Conservation (phyloP, 1,140 invertebrate genomes). For the Macrotrachela quadricornifera region DNA sequence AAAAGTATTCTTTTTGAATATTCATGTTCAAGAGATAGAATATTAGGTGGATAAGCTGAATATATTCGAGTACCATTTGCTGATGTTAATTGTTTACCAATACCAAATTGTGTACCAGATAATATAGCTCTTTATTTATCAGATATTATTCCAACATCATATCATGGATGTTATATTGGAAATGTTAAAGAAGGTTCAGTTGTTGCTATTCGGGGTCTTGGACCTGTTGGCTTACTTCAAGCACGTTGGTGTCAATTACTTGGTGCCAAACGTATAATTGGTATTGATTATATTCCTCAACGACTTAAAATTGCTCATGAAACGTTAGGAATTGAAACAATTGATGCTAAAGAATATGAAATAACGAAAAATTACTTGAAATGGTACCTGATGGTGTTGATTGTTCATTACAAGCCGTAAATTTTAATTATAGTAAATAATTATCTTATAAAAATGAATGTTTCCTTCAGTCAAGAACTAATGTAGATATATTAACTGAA, state of each 20-base stretch:
- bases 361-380: background rate
- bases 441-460: constrained; percentile 9
- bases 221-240: too few relatives aligned
- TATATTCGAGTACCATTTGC: constrained; percentile 11
- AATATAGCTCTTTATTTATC: constrained; percentile 11
- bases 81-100: constrained; percentile 10
- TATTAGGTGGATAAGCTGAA: constrained; percentile 10
- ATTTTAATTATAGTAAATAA: constrained; percentile 7
- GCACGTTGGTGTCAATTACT: too few relatives aligned
- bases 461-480: constrained; percentile 5
- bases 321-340: constrained; percentile 7
- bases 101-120: constrained; percentile 10
- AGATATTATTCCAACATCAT: constrained; percentile 11
- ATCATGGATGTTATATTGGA: constrained; percentile 4
- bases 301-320: constrained; percentile 4
- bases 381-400: background rate
- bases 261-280: too few relatives aligned
- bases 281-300: too few relatives aligned
- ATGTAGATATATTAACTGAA: constrained; percentile 9
- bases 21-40: constrained; percentile 9
- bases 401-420: constrained; percentile 10
- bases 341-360: constrained; percentile 10
- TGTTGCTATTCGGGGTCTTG: too few relatives aligned
- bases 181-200: too few relatives aligned
- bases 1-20: constrained; percentile 8